These are phyloP conservation scores for Sphaerophoria rueppellii DNA, from an alignment of 2,888 invertebrate species.

Conservation along the genomic window DNA sequence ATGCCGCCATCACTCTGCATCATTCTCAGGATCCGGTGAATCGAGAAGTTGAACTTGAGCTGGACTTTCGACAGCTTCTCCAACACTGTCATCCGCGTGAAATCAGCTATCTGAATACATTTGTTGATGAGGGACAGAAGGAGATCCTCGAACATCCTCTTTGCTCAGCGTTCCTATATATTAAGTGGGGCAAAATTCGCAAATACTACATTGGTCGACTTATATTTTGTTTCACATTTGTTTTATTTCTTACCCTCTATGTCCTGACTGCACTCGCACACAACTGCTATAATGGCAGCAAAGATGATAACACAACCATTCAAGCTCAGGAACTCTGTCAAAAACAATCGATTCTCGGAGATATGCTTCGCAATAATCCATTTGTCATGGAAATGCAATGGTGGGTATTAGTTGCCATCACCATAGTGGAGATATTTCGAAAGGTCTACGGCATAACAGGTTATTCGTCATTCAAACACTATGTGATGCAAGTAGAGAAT, in stretches of 20 bases:
- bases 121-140: constrained; percentile 94
- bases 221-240: constrained; percentile 90
- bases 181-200: constrained; percentile 95
- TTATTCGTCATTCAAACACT: constrained; percentile 91
- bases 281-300: constrained; percentile 92
- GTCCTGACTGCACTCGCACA: constrained; percentile 92
- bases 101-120: constrained; percentile 92
- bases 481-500: constrained; percentile 92
- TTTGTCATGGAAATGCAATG: constrained; percentile 91
- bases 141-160: constrained; percentile 93
- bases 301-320: constrained; percentile 88
- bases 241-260: constrained; percentile 90
- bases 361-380: constrained; percentile 89
- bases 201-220: constrained; percentile 92
- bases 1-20: constrained; percentile 90
- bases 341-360: constrained; percentile 90
- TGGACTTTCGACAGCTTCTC: constrained; percentile 91
- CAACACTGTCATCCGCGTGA: constrained; percentile 93
- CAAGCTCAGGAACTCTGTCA: constrained; percentile 90
- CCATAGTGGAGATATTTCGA: constrained; percentile 90
- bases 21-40: constrained; percentile 90
- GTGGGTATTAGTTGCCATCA: constrained; percentile 91
- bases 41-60: constrained; percentile 90
- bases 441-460: constrained; percentile 92
- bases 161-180: constrained; percentile 92